phyloP scores from a whole-genome alignment of 1,140 invertebrate species.

The Aphelinus certus region DNA sequence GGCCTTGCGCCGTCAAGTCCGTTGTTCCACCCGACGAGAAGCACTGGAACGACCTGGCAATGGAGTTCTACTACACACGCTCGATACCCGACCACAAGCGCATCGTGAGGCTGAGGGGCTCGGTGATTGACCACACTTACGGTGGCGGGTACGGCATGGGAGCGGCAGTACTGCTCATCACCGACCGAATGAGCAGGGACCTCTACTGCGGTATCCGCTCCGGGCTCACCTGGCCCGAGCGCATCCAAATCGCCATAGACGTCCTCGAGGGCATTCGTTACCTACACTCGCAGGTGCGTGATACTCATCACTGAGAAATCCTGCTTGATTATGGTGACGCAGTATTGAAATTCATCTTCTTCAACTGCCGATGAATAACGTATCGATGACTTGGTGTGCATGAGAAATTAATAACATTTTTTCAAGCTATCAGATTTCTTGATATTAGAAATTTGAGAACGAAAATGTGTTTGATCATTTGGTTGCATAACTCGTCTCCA shows the following conservation, averaged over 20 bases:
- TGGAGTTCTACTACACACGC: slow-evolving; percentile 91
- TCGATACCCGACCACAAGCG: slow-evolving; percentile 86
- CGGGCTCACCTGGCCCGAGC: slow-evolving; percentile 74
- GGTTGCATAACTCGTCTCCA: too few species aligned
- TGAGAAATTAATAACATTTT: too few species aligned
- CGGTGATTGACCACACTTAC: slow-evolving; percentile 85
- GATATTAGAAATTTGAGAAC: too few species aligned
- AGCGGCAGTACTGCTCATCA: slow-evolving; percentile 84
- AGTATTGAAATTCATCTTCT: too few species aligned
- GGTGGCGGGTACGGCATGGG: slow-evolving; percentile 68
- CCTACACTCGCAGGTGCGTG: slow-evolving; percentile 76
- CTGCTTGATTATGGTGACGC: too few species aligned
- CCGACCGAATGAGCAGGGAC: slow-evolving; percentile 78
- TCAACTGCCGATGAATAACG: too few species aligned
- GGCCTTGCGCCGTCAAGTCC: slow-evolving; percentile 88
- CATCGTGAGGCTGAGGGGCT: slow-evolving; percentile 83
- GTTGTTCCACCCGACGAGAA: slow-evolving; percentile 90
- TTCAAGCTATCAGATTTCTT: too few species aligned
- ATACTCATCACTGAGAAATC: too few species aligned
- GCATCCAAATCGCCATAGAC: slow-evolving; percentile 83
- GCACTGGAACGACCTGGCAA: slow-evolving; percentile 91
- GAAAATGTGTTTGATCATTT: too few species aligned
- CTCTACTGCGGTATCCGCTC: slow-evolving; percentile 82
- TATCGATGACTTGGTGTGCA: too few species aligned
- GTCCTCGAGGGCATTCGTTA: slow-evolving; percentile 87